These are phyloP conservation scores for Pseudoatta argentina DNA, from an alignment of 1,140 invertebrate species.

Conservation along the genomic window DNA sequence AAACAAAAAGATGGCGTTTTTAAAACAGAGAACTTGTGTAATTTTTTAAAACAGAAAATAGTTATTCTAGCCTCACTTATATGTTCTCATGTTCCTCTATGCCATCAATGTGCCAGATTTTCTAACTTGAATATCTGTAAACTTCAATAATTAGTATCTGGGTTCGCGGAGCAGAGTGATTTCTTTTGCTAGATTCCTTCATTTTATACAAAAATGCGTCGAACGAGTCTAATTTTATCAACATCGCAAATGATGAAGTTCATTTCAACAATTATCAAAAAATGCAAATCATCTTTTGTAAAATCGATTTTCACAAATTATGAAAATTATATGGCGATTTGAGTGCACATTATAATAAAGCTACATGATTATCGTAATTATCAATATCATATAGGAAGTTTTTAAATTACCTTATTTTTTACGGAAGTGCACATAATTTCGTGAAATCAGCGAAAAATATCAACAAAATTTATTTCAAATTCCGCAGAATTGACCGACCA, in stretches of 20 bases:
- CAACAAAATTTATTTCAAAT: background rate
- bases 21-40: too few relatives aligned
- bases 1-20: too few relatives aligned
- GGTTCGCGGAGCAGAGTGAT: too few relatives aligned
- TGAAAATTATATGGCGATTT: background rate
- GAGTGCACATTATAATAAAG: slow-evolving; percentile 2
- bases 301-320: slow-evolving; percentile 25
- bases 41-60: too few relatives aligned
- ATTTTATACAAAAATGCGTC: too few relatives aligned
- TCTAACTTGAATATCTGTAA: too few relatives aligned
- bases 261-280: background rate
- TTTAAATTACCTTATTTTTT: slow-evolving; percentile 43
- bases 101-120: too few relatives aligned
- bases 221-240: too few relatives aligned
- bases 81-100: too few relatives aligned
- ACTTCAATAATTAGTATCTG: too few relatives aligned
- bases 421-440: slow-evolving; percentile 22
- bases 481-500: background rate
- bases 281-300: background rate
- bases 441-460: background rate
- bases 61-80: too few relatives aligned
- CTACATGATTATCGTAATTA: background rate
- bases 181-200: too few relatives aligned
- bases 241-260: background rate
- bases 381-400: slow-evolving; percentile 5